These are phyloP conservation scores for Sinocyclocheilus maitianheensis DNA, from an alignment of 2,113 vertebrate genomes.

Conservation along the genomic window DNA sequence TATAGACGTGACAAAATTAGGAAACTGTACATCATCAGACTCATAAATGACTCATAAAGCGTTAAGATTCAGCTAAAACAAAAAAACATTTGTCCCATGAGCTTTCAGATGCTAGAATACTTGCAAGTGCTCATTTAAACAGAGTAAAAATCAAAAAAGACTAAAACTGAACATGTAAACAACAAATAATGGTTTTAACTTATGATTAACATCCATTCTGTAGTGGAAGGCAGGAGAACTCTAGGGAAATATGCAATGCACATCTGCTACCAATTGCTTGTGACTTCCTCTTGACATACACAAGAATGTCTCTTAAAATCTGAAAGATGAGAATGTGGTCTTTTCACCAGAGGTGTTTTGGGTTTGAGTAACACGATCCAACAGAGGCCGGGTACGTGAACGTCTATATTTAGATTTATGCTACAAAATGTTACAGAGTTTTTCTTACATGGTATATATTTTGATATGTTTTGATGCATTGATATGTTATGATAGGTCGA, in stretches of 20 bases:
- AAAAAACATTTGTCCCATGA: background rate
- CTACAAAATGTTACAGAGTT: slow-evolving; percentile 3
- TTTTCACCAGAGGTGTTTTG: background rate
- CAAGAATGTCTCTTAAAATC: background rate
- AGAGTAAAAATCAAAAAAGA: background rate
- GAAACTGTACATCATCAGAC: too few species aligned
- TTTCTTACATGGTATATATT: background rate
- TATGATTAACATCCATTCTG: background rate
- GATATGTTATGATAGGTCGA: slow-evolving; percentile 36
- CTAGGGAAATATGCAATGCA: slow-evolving; percentile 4
- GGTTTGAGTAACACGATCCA: slow-evolving; percentile 6
- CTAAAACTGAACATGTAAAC: slow-evolving; percentile 14
- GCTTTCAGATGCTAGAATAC: slow-evolving; percentile 5
- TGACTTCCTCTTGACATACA: background rate
- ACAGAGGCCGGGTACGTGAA: background rate
- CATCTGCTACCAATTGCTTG: slow-evolving; percentile 22
- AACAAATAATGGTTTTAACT: slow-evolving; percentile 10
- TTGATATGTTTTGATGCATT: background rate
- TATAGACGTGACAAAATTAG: background rate
- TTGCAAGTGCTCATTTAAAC: background rate
- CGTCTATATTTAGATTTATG: slow-evolving; percentile 33
- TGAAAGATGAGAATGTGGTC: background rate
- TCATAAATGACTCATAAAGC: too few species aligned
- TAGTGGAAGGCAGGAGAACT: slow-evolving; percentile 2
- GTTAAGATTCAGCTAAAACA: too few species aligned